These are phyloP conservation scores for Denticeps clupeoides DNA, from an alignment of 2,797 vertebrate species.

Conservation along the genomic window DNA sequence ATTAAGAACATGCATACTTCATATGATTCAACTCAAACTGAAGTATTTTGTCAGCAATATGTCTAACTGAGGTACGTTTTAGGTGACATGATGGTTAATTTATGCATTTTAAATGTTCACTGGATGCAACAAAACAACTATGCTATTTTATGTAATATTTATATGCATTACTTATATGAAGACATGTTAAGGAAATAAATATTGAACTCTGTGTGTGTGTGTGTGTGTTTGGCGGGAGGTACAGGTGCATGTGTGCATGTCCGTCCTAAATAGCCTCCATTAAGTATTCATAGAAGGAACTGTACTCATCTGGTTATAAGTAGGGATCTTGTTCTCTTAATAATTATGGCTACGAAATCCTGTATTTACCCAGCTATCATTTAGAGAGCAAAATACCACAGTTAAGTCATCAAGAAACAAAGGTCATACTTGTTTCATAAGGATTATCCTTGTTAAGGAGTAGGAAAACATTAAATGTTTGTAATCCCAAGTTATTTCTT, in stretches of 20 bases:
- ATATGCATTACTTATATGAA: too few relatives aligned
- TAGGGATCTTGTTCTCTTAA: slow-evolving; percentile 6
- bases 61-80: too few relatives aligned
- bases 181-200: too few relatives aligned
- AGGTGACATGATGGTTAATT: too few relatives aligned
- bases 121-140: too few relatives aligned
- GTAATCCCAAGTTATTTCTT: slow-evolving; percentile 95
- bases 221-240: background rate
- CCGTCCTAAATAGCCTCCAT: slow-evolving; percentile 9
- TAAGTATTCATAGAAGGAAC: slow-evolving; percentile 11
- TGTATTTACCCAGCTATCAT: slow-evolving; percentile 30
- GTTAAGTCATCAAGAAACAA: slow-evolving; percentile 45
- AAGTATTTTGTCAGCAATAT: too few relatives aligned
- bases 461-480: slow-evolving; percentile 98
- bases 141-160: too few relatives aligned
- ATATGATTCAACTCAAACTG: too few relatives aligned
- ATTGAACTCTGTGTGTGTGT: background rate
- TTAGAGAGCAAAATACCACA: slow-evolving; percentile 28
- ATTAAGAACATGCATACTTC: too few relatives aligned
- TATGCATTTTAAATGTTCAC: too few relatives aligned
- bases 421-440: slow-evolving; percentile 68
- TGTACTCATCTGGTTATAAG: background rate
- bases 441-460: slow-evolving; percentile 81
- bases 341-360: slow-evolving; percentile 21
- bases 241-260: background rate